Evolutionary conservation across 2,113 vertebrate species (phyloP), one percentile per base, ranked within the genome.

Genomic region (Amia ocellicauda): DNA sequence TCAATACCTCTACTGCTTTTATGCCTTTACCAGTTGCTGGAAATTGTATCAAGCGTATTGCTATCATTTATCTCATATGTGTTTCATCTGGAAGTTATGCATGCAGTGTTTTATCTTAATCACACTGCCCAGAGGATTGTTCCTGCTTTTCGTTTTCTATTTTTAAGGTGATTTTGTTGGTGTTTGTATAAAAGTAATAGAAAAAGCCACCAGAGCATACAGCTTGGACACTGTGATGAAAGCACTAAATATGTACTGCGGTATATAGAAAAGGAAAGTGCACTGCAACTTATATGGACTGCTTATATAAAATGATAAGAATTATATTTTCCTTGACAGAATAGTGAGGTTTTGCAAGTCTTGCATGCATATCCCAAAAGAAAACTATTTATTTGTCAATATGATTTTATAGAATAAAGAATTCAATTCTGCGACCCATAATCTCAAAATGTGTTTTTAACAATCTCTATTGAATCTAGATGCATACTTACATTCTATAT

Each of bases 91-190:
- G 24, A 58, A 63, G 75, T 77, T 77, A 75, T 72, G 70, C 75
- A 68, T 76, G 72, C 78, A 78, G 72, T 85, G 76, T 86, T 87
- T 86, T 82, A 79, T 80, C 83, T 84, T 89, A 86, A 88, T 89
- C 86, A 84, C 79, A 79, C 71, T 63, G 79, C 83, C 83, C 83
- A 78, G 78, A 83, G 83, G 80, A 88, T 11, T 36, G 5, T 36
- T 36, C 31, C 1, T 36, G 11, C 31, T 5, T 11, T 36, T 36
- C 58, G n/a, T n/a, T n/a, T n/a, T n/a, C n/a, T n/a, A n/a, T n/a
- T n/a, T n/a, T n/a, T n/a, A n/a, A n/a, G n/a, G n/a, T n/a, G n/a
- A 57, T 31, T 51, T 28, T 29, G 19, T 24, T 57, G 54, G 83
- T 85, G 84, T 82, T 71, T 64, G n/a, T 57, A 68, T 74, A 80